phyloP scores from a whole-genome alignment of 37 sponge, comb jelly and placozoan genomes.

The Agelas oroides region DNA sequence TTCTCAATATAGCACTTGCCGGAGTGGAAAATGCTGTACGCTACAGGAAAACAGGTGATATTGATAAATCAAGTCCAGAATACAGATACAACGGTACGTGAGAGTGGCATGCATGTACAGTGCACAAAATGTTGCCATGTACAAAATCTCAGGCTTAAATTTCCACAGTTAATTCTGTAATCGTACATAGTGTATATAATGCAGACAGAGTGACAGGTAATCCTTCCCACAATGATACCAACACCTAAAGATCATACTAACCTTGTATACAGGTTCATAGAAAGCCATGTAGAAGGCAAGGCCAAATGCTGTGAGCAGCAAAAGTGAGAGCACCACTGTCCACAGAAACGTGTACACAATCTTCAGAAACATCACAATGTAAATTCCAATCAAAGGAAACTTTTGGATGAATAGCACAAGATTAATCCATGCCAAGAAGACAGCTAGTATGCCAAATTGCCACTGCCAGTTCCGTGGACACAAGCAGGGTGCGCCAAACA shows the following conservation, averaged over 20 bases:
- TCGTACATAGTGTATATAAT: no score
- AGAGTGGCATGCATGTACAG: no score
- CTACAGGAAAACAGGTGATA: constrained; percentile 10
- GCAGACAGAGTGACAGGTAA: no score
- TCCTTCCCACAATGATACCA: no score
- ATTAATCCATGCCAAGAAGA: constrained; percentile 91
- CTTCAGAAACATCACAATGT: constrained; percentile 95
- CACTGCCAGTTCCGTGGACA: constrained; percentile 76
- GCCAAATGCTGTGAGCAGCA: constrained; percentile 92
- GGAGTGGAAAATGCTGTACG: constrained; percentile 68
- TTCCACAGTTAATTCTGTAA: no score
- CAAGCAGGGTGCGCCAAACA: constrained; percentile 26
- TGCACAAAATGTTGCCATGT: no score
- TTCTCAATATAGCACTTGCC: constrained; percentile 78
- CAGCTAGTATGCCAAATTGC: constrained; percentile 85
- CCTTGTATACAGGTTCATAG: constrained; percentile 32
- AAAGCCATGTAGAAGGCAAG: constrained; percentile 94
- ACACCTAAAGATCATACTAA: no score
- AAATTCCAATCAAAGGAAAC: constrained; percentile 87
- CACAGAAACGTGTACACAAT: constrained; percentile 88
- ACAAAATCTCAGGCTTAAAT: no score
- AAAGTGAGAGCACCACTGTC: constrained; percentile 69
- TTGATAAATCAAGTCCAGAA: no score
- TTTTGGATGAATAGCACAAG: constrained; percentile 81
- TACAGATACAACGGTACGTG: no score